Percentiles rank a stretch among this genome's conserved stretches.
phyloP scores from a whole-genome alignment of 2,888 invertebrate genomes.

The Leucozona laternaria region DNA sequence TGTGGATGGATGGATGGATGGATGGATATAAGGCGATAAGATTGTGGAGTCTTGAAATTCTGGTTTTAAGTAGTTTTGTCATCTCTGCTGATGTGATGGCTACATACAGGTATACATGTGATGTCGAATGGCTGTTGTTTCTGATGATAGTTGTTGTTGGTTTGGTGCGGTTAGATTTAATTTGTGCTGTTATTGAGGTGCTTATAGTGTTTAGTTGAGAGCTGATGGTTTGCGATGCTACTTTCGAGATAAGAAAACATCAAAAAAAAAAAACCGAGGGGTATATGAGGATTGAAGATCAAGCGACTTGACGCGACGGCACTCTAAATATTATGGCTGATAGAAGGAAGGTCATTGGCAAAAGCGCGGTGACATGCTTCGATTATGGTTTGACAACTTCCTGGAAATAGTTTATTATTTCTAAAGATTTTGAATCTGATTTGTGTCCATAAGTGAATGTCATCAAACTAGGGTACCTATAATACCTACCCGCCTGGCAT shows the following conservation, averaged over 20 bases:
- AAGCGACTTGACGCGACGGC: neutral
- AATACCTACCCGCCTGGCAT: too few species aligned
- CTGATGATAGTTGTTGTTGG: conserved; percentile 14
- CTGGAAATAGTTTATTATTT: conserved; percentile 43
- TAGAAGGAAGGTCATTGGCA: conserved; percentile 74
- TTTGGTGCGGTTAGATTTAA: conserved; percentile 57
- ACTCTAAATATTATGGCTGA: neutral
- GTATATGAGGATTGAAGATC: neutral
- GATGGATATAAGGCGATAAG: conserved; percentile 28
- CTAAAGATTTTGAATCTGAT: neutral
- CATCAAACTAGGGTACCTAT: conserved; percentile 28
- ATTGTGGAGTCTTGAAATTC: conserved; percentile 67
- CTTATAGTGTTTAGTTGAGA: conserved; percentile 37
- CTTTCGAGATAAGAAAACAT: conserved; percentile 63
- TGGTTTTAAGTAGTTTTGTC: conserved; percentile 72
- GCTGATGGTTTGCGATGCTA: conserved; percentile 47
- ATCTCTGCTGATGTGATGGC: conserved; percentile 34
- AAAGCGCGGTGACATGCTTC: conserved; percentile 72
- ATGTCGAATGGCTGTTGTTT: conserved; percentile 9
- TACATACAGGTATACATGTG: neutral
- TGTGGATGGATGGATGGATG: conserved; percentile 7
- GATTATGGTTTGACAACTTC: conserved; percentile 75
- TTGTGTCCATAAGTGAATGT: conserved; percentile 2
- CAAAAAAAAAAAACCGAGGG: conserved; percentile 38
- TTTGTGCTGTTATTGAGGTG: conserved; percentile 69